Evolutionary conservation across 2,888 invertebrate genomes (phyloP).

Genomic region (Platycnemis pennipes): DNA sequence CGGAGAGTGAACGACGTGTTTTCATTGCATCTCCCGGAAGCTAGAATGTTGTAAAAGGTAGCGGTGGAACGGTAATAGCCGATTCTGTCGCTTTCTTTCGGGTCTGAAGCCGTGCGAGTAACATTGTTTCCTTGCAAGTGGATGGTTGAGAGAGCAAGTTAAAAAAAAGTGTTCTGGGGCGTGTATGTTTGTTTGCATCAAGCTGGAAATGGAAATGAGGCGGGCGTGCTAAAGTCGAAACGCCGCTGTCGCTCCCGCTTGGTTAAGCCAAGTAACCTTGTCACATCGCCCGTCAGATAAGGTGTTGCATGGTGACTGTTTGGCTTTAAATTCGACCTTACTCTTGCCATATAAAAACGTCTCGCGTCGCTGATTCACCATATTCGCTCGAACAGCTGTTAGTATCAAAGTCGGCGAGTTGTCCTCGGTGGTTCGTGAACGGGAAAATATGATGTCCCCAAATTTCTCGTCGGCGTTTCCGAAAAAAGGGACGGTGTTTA

Average conservation of each 20-base stretch:
- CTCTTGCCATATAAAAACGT: not conserved
- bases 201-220: not conserved
- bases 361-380: not conserved
- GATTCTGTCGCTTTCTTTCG: not conserved
- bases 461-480: not conserved
- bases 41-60: not conserved
- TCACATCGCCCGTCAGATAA: constrained; percentile 4
- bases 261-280: constrained; percentile 2
- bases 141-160: not conserved
- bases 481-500: too few relatives aligned
- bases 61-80: not conserved
- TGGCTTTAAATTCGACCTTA: constrained; percentile 36
- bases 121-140: constrained; percentile 13
- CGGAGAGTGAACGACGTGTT: too few relatives aligned
- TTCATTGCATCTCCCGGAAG: not conserved
- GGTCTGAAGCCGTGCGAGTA: not conserved
- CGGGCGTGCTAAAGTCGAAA: not conserved
- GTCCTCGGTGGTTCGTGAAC: not conserved
- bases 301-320: constrained; percentile 20
- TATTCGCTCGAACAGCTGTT: not conserved
- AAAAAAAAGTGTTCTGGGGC: not conserved
- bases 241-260: not conserved
- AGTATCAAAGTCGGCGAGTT: not conserved
- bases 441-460: not conserved
- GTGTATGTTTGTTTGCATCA: not conserved